Evolutionary conservation across 2,113 vertebrate species (phyloP).

Genomic region (Barbus barbus): DNA sequence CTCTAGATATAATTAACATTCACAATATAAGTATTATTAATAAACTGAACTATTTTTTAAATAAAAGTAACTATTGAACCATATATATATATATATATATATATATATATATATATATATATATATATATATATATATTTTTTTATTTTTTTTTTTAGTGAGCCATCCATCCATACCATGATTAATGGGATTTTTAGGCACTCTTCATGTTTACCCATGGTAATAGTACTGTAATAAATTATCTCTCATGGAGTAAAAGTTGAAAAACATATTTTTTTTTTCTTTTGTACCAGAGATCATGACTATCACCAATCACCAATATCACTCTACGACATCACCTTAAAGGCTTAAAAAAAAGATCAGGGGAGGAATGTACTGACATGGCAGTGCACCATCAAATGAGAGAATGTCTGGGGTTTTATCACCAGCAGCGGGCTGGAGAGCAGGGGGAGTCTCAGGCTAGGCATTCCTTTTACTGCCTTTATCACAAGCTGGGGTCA

Average conservation of each 20-base stretch:
- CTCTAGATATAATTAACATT: background rate
- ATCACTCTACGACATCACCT: slow-evolving; percentile 32
- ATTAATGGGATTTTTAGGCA: background rate
- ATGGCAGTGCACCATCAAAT: slow-evolving; percentile 90
- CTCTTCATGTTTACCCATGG: background rate
- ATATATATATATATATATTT: no score
- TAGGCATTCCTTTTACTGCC: slow-evolving; percentile 83
- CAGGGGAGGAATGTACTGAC: slow-evolving; percentile 81
- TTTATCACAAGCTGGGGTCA: slow-evolving; percentile 87
- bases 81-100: no score
- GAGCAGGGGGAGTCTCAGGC: slow-evolving; percentile 83
- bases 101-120: no score
- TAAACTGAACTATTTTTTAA: background rate
- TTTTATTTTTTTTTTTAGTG: no score
- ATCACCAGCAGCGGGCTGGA: slow-evolving; percentile 83
- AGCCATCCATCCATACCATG: background rate
- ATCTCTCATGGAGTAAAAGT: background rate
- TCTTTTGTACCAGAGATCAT: background rate
- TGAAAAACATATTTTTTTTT: slow-evolving; percentile 39
- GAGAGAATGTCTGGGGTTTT: slow-evolving; percentile 95
- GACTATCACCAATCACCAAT: slow-evolving; percentile 39
- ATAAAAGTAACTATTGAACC: background rate
- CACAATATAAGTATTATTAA: background rate
- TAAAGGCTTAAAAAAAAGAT: slow-evolving; percentile 50
- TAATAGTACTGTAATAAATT: background rate